Evolutionary conservation across 92 coral and sea anemone genomes (phyloP), one percentile per base, ranked within the genome.

Genomic region (Porites rus): DNA sequence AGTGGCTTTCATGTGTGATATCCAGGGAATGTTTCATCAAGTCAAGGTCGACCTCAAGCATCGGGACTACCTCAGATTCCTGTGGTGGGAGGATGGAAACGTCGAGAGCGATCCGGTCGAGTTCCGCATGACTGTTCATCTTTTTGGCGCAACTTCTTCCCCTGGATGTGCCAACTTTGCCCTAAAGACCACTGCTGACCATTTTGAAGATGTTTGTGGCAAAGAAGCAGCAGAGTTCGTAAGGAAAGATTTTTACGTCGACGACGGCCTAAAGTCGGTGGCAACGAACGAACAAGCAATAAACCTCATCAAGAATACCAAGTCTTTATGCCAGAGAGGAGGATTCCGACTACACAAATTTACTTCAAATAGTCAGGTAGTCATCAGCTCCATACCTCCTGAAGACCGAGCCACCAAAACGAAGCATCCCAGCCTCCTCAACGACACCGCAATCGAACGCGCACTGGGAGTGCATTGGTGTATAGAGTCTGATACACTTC

Each of bases 401-500:
- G 89, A 89, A 53, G 90, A 85, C 24, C 80, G 73, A 58, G 72
- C 92, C 19, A 59, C 21, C 13, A 81, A 79, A 56, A 16, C 74
- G 24, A 89, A 71, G 76, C 70, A 89, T 62, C 86, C 50, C 8
- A 31, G 46, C 66, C 82, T 72, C 19, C 67, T 58, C 50, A 84
- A 53, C 82, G 79, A 59, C 67, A 10, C 86, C 53, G 68, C 92
- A 2, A 25, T 90, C 9, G 93, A 85, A 69, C 73, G 84, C 72
- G 93, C 93, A 14, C 67, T 86, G 51, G 93, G 93, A 6, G 93
- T 90, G 25, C 87, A 74, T 21, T 90, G 92, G 92, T 89, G 92
- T 38, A 78, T 84, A 24, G 89, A 89, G 62, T 84, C 89, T 4
- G 92, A 72, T 69, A 72, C 93, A 1, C 75, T 90, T 73, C 90